Percentiles rank a stretch among this genome's conserved stretches.
These are phyloP conservation scores for Ibycter americanus DNA, from an alignment of 2,797 vertebrate genomes.

Conservation along the genomic window DNA sequence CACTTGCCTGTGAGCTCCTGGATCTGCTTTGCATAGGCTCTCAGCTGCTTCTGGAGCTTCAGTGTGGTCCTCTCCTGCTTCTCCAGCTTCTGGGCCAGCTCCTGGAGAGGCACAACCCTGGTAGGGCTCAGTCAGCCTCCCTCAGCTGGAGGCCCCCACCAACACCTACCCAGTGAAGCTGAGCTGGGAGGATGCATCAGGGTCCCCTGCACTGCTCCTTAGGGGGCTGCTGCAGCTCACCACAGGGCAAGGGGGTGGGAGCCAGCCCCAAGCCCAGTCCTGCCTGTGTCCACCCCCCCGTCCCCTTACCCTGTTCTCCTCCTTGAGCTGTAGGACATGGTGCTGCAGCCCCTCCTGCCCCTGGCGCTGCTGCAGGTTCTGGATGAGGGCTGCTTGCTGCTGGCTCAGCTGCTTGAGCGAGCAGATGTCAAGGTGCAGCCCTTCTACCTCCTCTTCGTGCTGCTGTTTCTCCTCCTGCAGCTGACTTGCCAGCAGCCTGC, in stretches of 20 bases:
- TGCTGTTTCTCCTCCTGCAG: conserved; percentile 7
- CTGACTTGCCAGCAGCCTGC: not conserved
- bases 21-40: conserved; percentile 68
- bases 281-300: fast-evolving
- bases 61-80: conserved; percentile 74
- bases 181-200: not conserved
- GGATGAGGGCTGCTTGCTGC: conserved; percentile 1
- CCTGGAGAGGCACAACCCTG: conserved; percentile 52
- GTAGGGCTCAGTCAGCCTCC: not conserved
- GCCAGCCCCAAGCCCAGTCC: fast-evolving
- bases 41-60: conserved; percentile 77
- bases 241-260: no score
- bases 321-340: not conserved
- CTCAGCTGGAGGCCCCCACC: not conserved
- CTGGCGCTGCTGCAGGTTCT: not conserved
- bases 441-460: not conserved
- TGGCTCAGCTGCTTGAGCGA: not conserved
- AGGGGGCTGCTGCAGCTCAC: not conserved
- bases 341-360: not conserved
- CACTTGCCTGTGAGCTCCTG: conserved; percentile 67
- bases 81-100: conserved; percentile 75
- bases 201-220: not conserved
- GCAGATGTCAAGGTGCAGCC: not conserved
- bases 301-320: not conserved
- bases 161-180: fast-evolving